A percentile compares a stretch with the other conserved stretches of the same genome.
phyloP scores from a whole-genome alignment of 2,797 vertebrate genomes.

The Chloroceryle amazona region DNA sequence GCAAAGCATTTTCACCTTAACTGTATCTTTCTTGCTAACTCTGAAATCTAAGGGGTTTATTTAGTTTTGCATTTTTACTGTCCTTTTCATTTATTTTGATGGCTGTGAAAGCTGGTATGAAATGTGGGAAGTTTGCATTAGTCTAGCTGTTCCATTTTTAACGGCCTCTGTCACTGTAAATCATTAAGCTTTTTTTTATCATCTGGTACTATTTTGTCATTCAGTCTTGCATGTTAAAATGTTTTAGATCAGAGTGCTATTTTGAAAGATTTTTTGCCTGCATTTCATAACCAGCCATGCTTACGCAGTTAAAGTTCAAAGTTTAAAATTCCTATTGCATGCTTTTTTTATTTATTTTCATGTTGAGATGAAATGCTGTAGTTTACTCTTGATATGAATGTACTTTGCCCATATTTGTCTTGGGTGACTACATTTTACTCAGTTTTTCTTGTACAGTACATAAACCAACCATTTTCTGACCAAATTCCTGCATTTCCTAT shows the following conservation, averaged over 20 bases:
- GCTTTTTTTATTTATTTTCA: conserved; percentile 78
- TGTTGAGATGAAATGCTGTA: conserved; percentile 87
- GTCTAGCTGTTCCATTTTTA: conserved; percentile 81
- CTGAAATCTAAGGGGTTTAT: conserved; percentile 79
- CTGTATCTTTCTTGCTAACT: conserved; percentile 77
- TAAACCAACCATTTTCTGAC: conserved; percentile 99
- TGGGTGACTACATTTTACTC: conserved; percentile 94
- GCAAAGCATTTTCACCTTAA: conserved; percentile 71
- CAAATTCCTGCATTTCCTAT: conserved; percentile 99
- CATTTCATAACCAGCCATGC: conserved; percentile 90
- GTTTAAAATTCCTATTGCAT: conserved; percentile 83
- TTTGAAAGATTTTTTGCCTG: conserved; percentile 79
- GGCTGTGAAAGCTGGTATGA: conserved; percentile 87
- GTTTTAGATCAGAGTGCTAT: conserved; percentile 83
- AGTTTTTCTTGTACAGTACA: conserved; percentile 95
- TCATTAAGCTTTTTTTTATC: conserved; percentile 80
- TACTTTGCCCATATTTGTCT: conserved; percentile 93
- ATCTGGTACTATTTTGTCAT: conserved; percentile 83
- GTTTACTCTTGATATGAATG: conserved; percentile 91
- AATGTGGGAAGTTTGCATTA: conserved; percentile 83
- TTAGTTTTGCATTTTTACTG: conserved; percentile 84
- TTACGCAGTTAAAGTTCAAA: conserved; percentile 84
- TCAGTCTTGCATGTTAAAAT: conserved; percentile 85
- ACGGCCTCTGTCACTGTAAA: conserved; percentile 81
- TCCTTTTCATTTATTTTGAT: conserved; percentile 87